These are phyloP conservation scores for Calameuta idolon DNA, from an alignment of 2,888 invertebrate species.

Conservation along the genomic window DNA sequence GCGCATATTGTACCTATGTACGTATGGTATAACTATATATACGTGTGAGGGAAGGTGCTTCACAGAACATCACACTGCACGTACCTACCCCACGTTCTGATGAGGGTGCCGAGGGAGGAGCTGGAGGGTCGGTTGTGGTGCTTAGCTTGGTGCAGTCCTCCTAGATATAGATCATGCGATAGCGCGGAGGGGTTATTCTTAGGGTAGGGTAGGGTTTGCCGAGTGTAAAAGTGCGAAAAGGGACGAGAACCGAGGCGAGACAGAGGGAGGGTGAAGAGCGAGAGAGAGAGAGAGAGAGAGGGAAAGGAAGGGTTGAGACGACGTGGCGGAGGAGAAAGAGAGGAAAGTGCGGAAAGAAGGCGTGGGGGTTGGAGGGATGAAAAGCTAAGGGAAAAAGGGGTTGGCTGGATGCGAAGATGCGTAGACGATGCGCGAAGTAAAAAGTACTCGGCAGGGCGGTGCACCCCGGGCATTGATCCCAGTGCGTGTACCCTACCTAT, in stretches of 20 bases:
- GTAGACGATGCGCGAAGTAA: conserved; percentile 52
- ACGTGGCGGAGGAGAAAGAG: conserved; percentile 47
- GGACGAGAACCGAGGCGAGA: conserved; percentile 26
- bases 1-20: conserved; percentile 19
- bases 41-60: conserved; percentile 47
- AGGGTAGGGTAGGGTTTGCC: conserved; percentile 56
- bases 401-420: conserved; percentile 60
- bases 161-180: conserved; percentile 50
- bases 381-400: conserved; percentile 36
- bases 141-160: conserved; percentile 30
- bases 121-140: conserved; percentile 30
- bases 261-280: conserved; percentile 31
- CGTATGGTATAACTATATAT: conserved; percentile 32
- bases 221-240: conserved; percentile 60
- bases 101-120: conserved; percentile 5
- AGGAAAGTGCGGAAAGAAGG: conserved; percentile 24
- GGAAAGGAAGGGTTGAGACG: background rate
- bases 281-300: conserved; percentile 20
- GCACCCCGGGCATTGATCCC: conserved; percentile 65
- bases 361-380: conserved; percentile 31
- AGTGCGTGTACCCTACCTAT: conserved; percentile 34
- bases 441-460: conserved; percentile 61
- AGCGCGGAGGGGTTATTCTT: conserved; percentile 52
- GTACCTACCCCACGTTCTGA: conserved; percentile 30
- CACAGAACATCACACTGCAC: conserved; percentile 44